These are phyloP conservation scores for Oxycera nigricornis DNA, from an alignment of 2,888 invertebrate species.

Conservation along the genomic window DNA sequence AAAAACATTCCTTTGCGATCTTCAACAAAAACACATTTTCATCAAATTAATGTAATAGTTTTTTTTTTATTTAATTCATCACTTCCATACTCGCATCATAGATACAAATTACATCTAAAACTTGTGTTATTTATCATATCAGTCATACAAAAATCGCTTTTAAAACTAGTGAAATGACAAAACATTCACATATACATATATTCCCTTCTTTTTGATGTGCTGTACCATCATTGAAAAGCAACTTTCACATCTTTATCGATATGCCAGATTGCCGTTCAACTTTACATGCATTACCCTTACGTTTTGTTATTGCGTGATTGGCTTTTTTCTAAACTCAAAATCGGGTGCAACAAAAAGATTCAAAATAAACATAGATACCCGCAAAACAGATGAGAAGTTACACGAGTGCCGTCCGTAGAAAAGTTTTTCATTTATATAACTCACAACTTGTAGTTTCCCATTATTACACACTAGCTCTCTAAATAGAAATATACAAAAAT, in stretches of 20 bases:
- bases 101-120: constrained; percentile 45
- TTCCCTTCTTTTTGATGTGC: constrained; percentile 23
- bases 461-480: constrained; percentile 13
- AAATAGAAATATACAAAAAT: constrained; percentile 41
- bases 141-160: constrained; percentile 41
- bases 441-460: constrained; percentile 5
- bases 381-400: constrained; percentile 8
- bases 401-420: not conserved
- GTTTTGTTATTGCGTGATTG: not conserved
- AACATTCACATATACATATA: constrained; percentile 33
- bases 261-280: not conserved
- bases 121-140: constrained; percentile 38
- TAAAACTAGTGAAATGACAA: constrained; percentile 41
- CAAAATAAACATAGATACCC: constrained; percentile 12
- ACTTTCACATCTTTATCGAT: not conserved
- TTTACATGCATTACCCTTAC: not conserved
- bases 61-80: constrained; percentile 42
- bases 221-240: not conserved
- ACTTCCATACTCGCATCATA: constrained; percentile 41
- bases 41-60: constrained; percentile 21
- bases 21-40: not conserved
- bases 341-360: constrained; percentile 24
- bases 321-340: not conserved
- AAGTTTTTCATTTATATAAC: constrained; percentile 10
- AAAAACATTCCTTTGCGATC: not conserved